Evolutionary conservation across 1,140 invertebrate genomes (phyloP).

Genomic region (Neodiprion virginianus): DNA sequence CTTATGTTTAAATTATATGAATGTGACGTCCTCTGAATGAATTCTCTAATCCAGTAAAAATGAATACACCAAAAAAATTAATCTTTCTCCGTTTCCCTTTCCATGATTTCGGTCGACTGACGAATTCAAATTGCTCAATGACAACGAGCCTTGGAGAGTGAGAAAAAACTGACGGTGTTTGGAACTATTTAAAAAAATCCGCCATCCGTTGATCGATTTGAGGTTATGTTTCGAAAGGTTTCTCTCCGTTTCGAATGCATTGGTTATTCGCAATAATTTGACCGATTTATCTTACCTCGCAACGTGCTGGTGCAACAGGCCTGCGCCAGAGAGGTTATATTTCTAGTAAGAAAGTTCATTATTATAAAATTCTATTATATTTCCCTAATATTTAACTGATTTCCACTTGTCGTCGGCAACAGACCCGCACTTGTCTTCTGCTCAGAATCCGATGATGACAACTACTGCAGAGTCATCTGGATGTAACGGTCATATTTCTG

Average conservation of each 20-base stretch:
- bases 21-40: too few species aligned
- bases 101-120: too few species aligned
- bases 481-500: too few species aligned
- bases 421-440: neutral
- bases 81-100: too few species aligned
- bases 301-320: slow-evolving; percentile 32
- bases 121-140: too few species aligned
- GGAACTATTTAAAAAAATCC: neutral
- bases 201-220: neutral
- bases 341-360: slow-evolving; percentile 43
- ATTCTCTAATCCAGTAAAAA: too few species aligned
- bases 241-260: neutral
- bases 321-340: slow-evolving; percentile 32
- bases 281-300: slow-evolving; percentile 32
- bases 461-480: too few species aligned
- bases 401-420: neutral
- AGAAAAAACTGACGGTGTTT: too few species aligned
- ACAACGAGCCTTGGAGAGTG: too few species aligned
- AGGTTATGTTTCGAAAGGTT: neutral
- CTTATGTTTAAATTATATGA: too few species aligned
- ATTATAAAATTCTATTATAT: neutral
- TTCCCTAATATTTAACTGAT: neutral
- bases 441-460: too few species aligned
- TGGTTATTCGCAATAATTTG: neutral
- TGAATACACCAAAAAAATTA: too few species aligned